Conservation (phyloP, 2,113 vertebrate species). For the Archilochus colubris region DNA sequence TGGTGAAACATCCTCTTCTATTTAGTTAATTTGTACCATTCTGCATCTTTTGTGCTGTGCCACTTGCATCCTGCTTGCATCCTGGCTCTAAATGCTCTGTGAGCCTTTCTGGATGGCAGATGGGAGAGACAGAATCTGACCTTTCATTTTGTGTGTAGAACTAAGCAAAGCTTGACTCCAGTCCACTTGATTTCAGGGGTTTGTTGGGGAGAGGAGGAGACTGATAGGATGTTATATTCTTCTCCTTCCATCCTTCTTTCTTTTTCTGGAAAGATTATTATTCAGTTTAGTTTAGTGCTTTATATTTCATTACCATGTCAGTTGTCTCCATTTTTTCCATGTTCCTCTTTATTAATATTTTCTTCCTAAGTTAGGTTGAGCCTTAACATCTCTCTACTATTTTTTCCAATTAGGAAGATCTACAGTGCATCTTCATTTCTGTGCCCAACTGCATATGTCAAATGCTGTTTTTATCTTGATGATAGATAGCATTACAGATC, state of each 20-base stretch:
- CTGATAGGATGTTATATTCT: background rate
- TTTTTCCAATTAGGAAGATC: background rate
- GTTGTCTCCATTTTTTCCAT: background rate
- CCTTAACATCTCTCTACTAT: background rate
- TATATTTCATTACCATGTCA: background rate
- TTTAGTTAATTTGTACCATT: background rate
- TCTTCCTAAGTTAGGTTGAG: background rate
- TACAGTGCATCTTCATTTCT: background rate
- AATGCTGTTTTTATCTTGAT: background rate
- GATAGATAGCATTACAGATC: background rate
- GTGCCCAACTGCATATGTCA: background rate
- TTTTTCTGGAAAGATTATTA: background rate
- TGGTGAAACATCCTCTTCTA: background rate
- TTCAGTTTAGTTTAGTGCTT: background rate
- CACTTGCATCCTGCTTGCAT: background rate
- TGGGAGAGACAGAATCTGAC: background rate
- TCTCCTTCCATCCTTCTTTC: background rate
- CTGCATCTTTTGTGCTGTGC: background rate
- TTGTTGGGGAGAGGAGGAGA: background rate
- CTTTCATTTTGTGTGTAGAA: background rate
- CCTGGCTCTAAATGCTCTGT: background rate
- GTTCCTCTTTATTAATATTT: background rate
- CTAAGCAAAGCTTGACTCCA: background rate
- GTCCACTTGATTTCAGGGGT: background rate
- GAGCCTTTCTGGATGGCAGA: background rate